A percentile compares a stretch with the other conserved stretches of the same genome.
Evolutionary conservation across 2,888 invertebrate genomes (phyloP).

Genomic region (Apotomis betuletana): DNA sequence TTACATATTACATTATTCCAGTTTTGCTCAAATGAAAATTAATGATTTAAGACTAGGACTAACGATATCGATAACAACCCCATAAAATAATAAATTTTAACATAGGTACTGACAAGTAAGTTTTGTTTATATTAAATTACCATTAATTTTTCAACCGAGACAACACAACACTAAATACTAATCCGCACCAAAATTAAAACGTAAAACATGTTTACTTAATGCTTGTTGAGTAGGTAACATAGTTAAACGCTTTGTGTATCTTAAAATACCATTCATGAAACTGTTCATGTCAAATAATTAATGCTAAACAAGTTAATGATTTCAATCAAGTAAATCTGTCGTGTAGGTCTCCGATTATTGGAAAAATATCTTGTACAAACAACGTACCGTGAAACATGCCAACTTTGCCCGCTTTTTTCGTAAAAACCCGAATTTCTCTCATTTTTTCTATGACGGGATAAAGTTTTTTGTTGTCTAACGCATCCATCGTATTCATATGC

Average conservation of each 20-base stretch:
- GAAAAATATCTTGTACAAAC: conserved; percentile 1
- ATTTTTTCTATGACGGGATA: no score
- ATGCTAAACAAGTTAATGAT: conserved; percentile 23
- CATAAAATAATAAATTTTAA: conserved; percentile 39
- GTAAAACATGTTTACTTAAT: neutral
- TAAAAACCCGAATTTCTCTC: no score
- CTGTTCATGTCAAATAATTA: conserved; percentile 19
- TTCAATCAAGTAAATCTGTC: conserved; percentile 16
- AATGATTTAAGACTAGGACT: conserved; percentile 40
- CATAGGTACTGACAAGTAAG: conserved; percentile 31
- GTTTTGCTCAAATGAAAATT: conserved; percentile 24
- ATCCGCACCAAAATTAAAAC: conserved; percentile 12
- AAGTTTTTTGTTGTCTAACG: no score
- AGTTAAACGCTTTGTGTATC: conserved; percentile 1
- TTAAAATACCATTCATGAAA: neutral
- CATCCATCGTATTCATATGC: no score
- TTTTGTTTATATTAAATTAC: conserved; percentile 2
- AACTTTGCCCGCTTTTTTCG: no score
- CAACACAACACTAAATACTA: conserved; percentile 15
- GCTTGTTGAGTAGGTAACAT: neutral
- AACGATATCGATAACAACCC: conserved; percentile 41
- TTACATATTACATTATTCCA: conserved; percentile 3
- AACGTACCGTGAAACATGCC: no score
- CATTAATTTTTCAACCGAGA: conserved; percentile 3
- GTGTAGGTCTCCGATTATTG: neutral